Evolutionary conservation across 2,797 vertebrate genomes (phyloP), one percentile per base, ranked within the genome.

Genomic region (Uromys caudimaculatus): DNA sequence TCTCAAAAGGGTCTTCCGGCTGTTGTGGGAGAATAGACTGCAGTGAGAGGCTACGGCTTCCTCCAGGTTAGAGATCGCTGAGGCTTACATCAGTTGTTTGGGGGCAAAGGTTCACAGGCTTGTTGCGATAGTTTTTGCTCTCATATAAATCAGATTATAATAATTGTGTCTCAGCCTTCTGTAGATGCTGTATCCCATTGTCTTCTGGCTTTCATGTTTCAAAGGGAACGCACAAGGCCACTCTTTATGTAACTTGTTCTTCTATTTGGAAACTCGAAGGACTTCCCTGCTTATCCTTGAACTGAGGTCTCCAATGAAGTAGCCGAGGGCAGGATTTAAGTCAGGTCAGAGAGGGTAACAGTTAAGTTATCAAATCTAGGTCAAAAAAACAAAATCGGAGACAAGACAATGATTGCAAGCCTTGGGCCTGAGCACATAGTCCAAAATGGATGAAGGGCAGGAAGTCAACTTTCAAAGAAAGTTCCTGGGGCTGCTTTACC

Each of bases 301-400:
- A 79, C 92, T 92, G 38, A 85, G 71, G 67, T 94, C 85, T 86
- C 89, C 78, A 83, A 50, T 54, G 44, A 96, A 93, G 90, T 58
- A 92, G 41, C 85, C n/a, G 89, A 95, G 92, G 91, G 86, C 89
- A 78, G 64, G 54, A 78, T 16, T 47, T 44, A 82, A 96, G 47
- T 64, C 17, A 62, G 11, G 38, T 69, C 35, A 83, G 10, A 85
- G 76, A 95, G 56, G 41, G n/a, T 82, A n/a, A 85, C 78, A 92
- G 93, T 64, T 69, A 73, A 54, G 38, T 60, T 97, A 83, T 95
- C 64, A 88, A 91, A 92, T 89, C 82, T 96, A 95, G 90, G 27
- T 95, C 91, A 95, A 92, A 85, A 95, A 94, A 96, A 88, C 78
- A 95, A 94, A 96, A 52, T 69, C 81, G 4, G 60, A 35, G 41